Base-by-base conservation (phyloP, 2,113 vertebrate species). In the Balaeniceps rex region DNA sequence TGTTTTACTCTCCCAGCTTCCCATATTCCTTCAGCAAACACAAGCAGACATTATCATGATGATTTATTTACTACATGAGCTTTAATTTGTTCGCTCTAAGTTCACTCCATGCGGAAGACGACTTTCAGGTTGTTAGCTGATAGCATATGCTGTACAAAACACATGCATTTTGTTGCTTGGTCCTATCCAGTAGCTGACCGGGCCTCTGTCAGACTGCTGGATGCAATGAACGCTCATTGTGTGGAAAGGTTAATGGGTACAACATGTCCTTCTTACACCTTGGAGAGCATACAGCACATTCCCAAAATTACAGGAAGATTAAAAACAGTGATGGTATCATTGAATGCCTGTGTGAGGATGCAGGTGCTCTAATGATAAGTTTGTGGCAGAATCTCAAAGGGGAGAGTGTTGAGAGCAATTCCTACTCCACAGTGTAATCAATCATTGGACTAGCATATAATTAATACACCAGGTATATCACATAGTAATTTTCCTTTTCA, bases 271-370 rank as follows among this genome's bases (percentile, higher is more conserved):
- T 97, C 87, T 95, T 70, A 90, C 92, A 94, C 90, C 90, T 96
- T 98, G 93, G 96, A 98, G 94, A 74, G 72, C 26, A 34, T 93
- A 65, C 90, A 97, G 68, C 76, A 79, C 90, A n/a, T 94, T 97
- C 89, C 84, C 82, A 89, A 98, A 97, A 96, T 97, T 95, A 96
- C 84, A 77, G 76, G 81, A 95, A 97, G 93, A 97, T 96, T 96
- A 97, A 96, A 98, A 98, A 92, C 86, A 86, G 97, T 96, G 97
- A 97, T 70, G 81, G 40, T 95, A 97, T 98, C 97, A 95, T 88
- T 91, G 81, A 96, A 96, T 90, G 83, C 58, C 81, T 95, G 79
- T 91, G 71, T 91, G 97, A 95, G 94, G 93, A 94, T 98, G 95
- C 97, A 98, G 97, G 95, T 98, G 97, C 80, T 97, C 74, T 97